Evolutionary conservation across 2,797 vertebrate genomes (phyloP).

Genomic region (Pipistrellus pipistrellus): DNA sequence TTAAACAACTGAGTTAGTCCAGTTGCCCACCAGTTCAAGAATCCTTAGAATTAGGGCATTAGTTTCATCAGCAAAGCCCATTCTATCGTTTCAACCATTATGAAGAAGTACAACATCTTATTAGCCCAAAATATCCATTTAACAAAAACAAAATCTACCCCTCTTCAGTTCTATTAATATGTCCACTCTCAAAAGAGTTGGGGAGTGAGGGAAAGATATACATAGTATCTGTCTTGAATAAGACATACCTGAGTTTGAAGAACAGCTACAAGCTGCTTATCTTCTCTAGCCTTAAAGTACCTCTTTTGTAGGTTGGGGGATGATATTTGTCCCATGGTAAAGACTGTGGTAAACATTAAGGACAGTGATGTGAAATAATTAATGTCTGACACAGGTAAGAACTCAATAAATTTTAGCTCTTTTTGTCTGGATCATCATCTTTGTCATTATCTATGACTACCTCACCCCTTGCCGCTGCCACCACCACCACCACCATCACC

Average conservation of each 20-base stretch:
- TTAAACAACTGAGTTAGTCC: not conserved
- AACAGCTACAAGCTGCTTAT: not conserved
- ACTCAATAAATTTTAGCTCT: not conserved
- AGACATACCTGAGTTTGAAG: not conserved
- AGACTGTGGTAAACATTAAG: not conserved
- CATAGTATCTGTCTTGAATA: not conserved
- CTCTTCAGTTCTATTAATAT: not conserved
- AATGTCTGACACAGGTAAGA: not conserved
- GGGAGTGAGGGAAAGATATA: not conserved
- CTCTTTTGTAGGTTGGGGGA: not conserved
- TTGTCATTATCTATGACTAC: not conserved
- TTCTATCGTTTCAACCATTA: not conserved
- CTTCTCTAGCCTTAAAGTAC: not conserved
- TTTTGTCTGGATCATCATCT: not conserved
- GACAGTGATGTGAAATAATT: slow-evolving; percentile 4
- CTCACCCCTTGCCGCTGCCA: not conserved
- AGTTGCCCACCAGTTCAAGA: not conserved
- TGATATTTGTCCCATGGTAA: not conserved
- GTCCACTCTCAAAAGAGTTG: not conserved
- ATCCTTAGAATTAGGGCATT: not conserved
- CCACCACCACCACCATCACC: not conserved
- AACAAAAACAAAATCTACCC: not conserved
- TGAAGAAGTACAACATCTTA: not conserved
- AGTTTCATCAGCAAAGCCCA: not conserved
- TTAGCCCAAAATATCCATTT: not conserved